Evolutionary conservation across 2,888 invertebrate genomes (phyloP), one percentile per base, ranked within the genome.

Genomic region (Ferdinandea cuprea): DNA sequence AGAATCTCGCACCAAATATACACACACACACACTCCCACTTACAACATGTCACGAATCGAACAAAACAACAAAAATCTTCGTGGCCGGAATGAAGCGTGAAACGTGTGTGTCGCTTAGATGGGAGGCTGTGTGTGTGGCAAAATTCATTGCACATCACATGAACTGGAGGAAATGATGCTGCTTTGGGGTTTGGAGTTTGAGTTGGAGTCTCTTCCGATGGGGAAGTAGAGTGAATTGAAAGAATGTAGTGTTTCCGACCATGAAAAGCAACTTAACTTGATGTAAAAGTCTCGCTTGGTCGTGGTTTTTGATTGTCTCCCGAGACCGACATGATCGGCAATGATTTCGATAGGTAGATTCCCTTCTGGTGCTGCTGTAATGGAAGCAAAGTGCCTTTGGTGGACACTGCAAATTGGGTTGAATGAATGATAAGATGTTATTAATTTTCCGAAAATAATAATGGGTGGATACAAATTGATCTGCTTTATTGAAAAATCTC

Each of bases 81-180:
- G 30, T 4, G 4, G 30, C 3, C 28, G 8, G 28, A 17, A 40
- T 37, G 46, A 61, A 68, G 68, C 66, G 77, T 72, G 56, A 77
- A 83, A 83, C 83, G 77, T 78, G 65, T 63, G 77, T 78, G 65
- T 63, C 40, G 32, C 32, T 66, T 48, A 68, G 66, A 73, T 68
- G 52, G 63, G 42, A 76, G 56, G 48, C 58, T 73, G 72, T 83
- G 78, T 77, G 68, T 19, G 44, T 44, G 77, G 78, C 78, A 78
- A 68, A 73, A 77, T 81, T 73, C 77, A 68, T 50, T 83, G 78
- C 72, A 69, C 78, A 78, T 72, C 83, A 25, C 63, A 78, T 65
- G 63, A 73, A 73, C 50, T 56, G 78, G 63, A 61, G 72, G 58
- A 78, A 63, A 63, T 50, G 25, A 35, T 69, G 35, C 13, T 54